Evolutionary conservation across 2,888 invertebrate genomes (phyloP), one percentile per base, ranked within the genome.

Genomic region (Dicyrtoma fusca): DNA sequence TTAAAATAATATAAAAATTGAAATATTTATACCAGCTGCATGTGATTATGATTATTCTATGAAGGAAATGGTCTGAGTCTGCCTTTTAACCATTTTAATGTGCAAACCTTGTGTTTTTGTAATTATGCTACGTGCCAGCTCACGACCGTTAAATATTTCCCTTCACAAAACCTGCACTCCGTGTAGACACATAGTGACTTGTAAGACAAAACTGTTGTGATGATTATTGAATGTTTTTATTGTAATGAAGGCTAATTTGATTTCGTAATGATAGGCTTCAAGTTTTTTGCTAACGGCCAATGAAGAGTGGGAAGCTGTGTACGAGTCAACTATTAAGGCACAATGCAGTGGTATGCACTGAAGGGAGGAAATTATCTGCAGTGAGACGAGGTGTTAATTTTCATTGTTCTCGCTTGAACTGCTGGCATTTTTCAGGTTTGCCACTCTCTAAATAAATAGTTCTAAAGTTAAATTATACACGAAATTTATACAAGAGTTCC

Each of bases 201-300:
- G 13, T 21, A 17, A 63, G 47, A 13, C 45, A 45, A 63, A 45
- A 63, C n/a, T 63, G 45, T 45, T 47, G 23, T 23, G 63, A 45
- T 45, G 63, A 63, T 63, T 49, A 64, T 64, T 64, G 64, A 64
- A 64, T 64, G 64, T 64, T 64, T 64, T 64, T 49, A 64, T 49
- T 63, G 63, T 6, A 49, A 64, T 64, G 64, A 64, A 47, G 49
- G 49, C n/a, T 64, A 64, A 64, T 64, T 64, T 64, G 64, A 64
- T 64, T 64, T 49, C 64, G 47, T 64, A 64, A 64, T 64, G 49
- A 64, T 64, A 49, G 64, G 64, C 25, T 49, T 49, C 45, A 47
- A 19, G n/a, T 23, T 63, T n/a, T n/a, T n/a, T 45, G 63, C 63
- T 42, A 62, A 63, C 4, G 63, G 63, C 45, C 21, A 63, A 64